These are phyloP conservation scores for Bos taurus DNA, from an alignment of 2,113 vertebrate genomes.

Conservation along the genomic window DNA sequence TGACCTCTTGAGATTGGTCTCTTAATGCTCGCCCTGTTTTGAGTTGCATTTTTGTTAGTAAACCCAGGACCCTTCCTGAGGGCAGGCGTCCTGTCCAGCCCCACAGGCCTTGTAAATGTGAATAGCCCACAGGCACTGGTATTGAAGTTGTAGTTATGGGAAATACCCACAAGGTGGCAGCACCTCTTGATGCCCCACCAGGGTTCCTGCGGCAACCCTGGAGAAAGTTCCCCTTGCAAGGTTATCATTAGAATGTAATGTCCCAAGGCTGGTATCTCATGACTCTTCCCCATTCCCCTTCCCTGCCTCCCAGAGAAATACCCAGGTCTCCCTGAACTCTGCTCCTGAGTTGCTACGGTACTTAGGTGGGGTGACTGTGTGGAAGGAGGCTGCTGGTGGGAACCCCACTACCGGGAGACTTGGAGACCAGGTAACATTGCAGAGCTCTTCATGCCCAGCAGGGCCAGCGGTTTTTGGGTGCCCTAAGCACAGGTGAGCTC, in stretches of 20 bases:
- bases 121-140: not conserved
- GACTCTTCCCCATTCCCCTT: not conserved
- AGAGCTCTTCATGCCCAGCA: not conserved
- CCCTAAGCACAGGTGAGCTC: rapidly evolving
- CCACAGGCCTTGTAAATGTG: not conserved
- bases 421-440: not conserved
- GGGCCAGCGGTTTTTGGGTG: not conserved
- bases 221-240: not conserved
- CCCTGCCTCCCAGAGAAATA: not conserved
- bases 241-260: not conserved
- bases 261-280: not conserved
- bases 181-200: not conserved
- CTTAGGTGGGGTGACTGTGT: not conserved
- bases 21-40: not conserved
- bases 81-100: not conserved
- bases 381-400: not conserved
- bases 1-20: not conserved
- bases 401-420: not conserved
- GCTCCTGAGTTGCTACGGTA: not conserved
- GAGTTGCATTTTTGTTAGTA: not conserved
- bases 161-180: not conserved
- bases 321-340: not conserved
- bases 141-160: not conserved
- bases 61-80: not conserved
- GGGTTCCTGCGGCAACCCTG: not conserved